Evolutionary conservation across 2,797 vertebrate species (phyloP), one percentile per base, ranked within the genome.

Genomic region (Etheostoma perlongum): DNA sequence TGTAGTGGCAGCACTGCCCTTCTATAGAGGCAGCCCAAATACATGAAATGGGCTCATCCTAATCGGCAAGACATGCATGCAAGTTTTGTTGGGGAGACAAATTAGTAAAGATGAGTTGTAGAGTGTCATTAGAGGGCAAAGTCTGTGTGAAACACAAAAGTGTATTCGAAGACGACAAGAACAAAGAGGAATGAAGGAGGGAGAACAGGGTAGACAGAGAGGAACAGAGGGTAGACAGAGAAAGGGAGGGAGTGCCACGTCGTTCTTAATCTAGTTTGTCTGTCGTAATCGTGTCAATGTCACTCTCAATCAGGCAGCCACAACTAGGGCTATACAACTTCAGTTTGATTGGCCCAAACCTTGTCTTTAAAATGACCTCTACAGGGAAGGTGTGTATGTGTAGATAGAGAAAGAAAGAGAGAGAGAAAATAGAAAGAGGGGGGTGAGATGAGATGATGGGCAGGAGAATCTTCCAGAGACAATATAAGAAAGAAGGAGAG

Each of bases 261-360:
- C 94, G 89, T 94, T 95, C 92, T 93, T 96, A 96, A 96, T 96
- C 93, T 88, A 93, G 94, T 96, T 96, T 96, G 92, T 89, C 90
- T 89, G 91, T 92, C 90, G 90, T 96, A 96, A 96, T 96, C 90
- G 92, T 92, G 94, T 96, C 94, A 96, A 94, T 94, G 95, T 96
- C 95, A 95, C 95, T 96, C 94, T 95, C 95, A 95, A 96, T 96
- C 94, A 95, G 89, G 87, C 91, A 86, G 92, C 94, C 92, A 90
- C 94, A 94, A 94, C 93, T 94, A 96, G 93, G 92, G 89, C 94
- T 93, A 94, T 93, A 95, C 93, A 94, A 95, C 94, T 94, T 88
- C 91, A 91, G 76, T 79, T 92, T 94, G 94, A 95, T 94, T 95
- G 94, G 92, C 67, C 91, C 85, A 82, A 91, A 92, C 91, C 90